Conservation (phyloP, 1,140 invertebrate species). For the Battus philenor region DNA sequence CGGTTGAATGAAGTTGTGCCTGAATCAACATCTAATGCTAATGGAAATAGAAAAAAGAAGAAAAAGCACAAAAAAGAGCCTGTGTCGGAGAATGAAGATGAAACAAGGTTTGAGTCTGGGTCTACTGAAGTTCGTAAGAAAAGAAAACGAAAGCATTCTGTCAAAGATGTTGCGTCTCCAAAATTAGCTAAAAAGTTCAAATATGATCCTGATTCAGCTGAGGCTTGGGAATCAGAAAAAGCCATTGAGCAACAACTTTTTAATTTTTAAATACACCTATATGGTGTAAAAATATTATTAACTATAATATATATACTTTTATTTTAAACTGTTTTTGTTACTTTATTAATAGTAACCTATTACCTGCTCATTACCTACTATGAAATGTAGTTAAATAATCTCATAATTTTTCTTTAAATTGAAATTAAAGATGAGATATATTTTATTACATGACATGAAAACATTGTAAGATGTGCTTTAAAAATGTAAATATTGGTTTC, state of each 20-base stretch:
- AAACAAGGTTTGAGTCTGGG: conserved; percentile 15
- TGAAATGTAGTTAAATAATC: too few relatives aligned
- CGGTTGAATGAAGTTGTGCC: conserved; percentile 23
- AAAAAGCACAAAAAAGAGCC: conserved; percentile 37
- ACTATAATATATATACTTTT: not conserved
- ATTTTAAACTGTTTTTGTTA: not conserved
- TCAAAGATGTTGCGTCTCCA: conserved; percentile 19
- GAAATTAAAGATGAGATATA: too few relatives aligned
- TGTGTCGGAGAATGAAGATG: conserved; percentile 17
- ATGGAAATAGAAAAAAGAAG: conserved; percentile 32
- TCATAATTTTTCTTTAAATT: too few relatives aligned
- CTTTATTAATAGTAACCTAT: not conserved
- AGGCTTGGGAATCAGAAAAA: conserved; percentile 55
- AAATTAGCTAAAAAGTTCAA: conserved; percentile 40
- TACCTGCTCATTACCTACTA: too few relatives aligned
- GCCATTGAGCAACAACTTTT: conserved; percentile 60
- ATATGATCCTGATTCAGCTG: conserved; percentile 29
- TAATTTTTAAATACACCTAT: conserved; percentile 50
- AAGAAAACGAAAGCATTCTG: conserved; percentile 36
- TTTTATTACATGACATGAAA: too few relatives aligned
- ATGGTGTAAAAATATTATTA: not conserved
- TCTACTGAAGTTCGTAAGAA: conserved; percentile 24
- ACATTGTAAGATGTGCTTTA: too few relatives aligned
- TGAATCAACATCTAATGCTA: conserved; percentile 4
- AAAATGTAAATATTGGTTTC: too few relatives aligned